phyloP scores from a whole-genome alignment of 2,888 invertebrate species.

The Stenolophus ochropezus region DNA sequence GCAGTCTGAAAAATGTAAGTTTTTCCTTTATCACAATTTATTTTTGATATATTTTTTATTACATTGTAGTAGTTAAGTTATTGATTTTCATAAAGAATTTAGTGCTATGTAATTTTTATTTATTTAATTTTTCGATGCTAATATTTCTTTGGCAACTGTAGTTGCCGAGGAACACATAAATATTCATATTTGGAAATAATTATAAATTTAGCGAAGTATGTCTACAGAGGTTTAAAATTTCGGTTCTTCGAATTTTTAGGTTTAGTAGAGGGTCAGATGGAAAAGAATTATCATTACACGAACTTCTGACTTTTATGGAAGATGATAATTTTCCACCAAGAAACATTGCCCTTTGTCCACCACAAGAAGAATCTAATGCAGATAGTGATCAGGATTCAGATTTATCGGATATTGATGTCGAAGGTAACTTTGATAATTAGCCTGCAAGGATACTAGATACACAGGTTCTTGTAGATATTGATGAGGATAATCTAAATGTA shows the following conservation, averaged over 20 bases:
- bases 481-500: background rate
- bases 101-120: background rate
- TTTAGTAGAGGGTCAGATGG: slow-evolving; percentile 22
- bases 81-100: background rate
- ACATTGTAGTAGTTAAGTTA: slow-evolving; percentile 3
- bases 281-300: background rate
- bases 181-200: background rate
- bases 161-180: background rate
- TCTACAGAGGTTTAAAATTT: background rate
- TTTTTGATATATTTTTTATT: slow-evolving; percentile 5
- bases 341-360: slow-evolving; percentile 14
- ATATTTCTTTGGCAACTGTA: slow-evolving; percentile 8
- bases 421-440: slow-evolving; percentile 42
- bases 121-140: background rate
- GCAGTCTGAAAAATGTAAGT: slow-evolving; percentile 4
- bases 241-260: background rate
- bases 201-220: background rate
- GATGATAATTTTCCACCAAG: background rate
- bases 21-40: background rate
- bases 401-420: slow-evolving; percentile 50
- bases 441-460: slow-evolving; percentile 42
- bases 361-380: slow-evolving; percentile 37
- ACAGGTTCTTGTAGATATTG: slow-evolving; percentile 20
- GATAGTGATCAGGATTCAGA: slow-evolving; percentile 58
- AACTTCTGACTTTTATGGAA: background rate